Percentiles rank a stretch among this genome's conserved stretches.
Conservation (phyloP, 2,113 vertebrate genomes). For the Dicentrarchus labrax region DNA sequence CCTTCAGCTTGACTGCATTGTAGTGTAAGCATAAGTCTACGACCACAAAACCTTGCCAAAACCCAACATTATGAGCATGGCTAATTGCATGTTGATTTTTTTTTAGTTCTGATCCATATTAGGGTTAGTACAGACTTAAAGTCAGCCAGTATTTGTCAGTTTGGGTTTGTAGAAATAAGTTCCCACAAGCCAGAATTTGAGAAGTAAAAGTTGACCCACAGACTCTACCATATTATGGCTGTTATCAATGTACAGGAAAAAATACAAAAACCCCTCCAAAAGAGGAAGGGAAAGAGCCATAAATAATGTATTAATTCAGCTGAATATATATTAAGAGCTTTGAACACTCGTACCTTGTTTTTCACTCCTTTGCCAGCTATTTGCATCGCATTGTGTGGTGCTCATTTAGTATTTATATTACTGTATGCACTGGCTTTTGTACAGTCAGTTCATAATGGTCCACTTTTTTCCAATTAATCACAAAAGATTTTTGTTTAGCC, state of each 20-base stretch:
- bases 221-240: neutral
- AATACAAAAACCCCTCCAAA: neutral
- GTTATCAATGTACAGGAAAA: neutral
- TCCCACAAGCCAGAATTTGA: neutral
- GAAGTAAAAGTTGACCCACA: neutral
- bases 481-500: conserved; percentile 94
- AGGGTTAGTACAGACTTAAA: neutral
- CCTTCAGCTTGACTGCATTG: neutral
- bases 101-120: neutral
- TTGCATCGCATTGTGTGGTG: conserved; percentile 79
- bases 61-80: neutral
- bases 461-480: conserved; percentile 96
- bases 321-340: conserved; percentile 80
- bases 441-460: conserved; percentile 92
- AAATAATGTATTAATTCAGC: conserved; percentile 70
- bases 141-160: neutral
- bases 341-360: conserved; percentile 73
- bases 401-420: conserved; percentile 91
- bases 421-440: conserved; percentile 83
- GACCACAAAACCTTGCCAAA: neutral
- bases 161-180: neutral
- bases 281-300: conserved; percentile 65
- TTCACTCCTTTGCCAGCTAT: conserved; percentile 69
- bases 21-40: neutral
- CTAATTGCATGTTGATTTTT: neutral